These are phyloP conservation scores for Pongo pygmaeus DNA, from an alignment of 2,113 vertebrate genomes.

Conservation along the genomic window DNA sequence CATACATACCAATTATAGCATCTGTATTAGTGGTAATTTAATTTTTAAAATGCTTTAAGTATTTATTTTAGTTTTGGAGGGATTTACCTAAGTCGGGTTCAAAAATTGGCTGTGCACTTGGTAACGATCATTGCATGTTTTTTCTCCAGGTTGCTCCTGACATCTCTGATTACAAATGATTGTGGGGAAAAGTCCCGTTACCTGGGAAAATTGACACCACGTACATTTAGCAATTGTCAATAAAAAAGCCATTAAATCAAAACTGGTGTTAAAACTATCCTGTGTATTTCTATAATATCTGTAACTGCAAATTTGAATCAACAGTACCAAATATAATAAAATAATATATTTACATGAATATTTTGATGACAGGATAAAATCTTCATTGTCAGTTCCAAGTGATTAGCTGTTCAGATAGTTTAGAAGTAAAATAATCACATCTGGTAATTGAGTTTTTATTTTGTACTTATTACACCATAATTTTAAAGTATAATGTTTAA, in stretches of 20 bases:
- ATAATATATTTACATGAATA: not conserved
- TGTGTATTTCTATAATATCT: not conserved
- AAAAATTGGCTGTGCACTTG: not conserved
- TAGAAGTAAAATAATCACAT: not conserved
- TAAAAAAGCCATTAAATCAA: not conserved
- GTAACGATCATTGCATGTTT: not conserved
- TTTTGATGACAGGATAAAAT: not conserved
- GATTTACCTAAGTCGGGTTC: not conserved
- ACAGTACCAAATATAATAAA: not conserved
- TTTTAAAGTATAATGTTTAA: not conserved
- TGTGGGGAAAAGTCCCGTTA: not conserved
- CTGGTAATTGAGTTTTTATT: not conserved
- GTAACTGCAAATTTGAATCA: not conserved
- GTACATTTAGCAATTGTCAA: not conserved
- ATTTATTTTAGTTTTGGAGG: not conserved
- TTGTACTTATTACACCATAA: not conserved
- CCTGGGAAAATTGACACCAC: not conserved
- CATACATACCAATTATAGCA: not conserved
- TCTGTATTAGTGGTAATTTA: constrained; percentile 1
- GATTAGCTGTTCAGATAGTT: not conserved
- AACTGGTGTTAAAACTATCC: not conserved
- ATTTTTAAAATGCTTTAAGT: not conserved
- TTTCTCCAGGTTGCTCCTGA: not conserved
- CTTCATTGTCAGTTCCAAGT: not conserved
- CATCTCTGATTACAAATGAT: not conserved